These are phyloP conservation scores for Gymnoscelis rufifasciata DNA, from an alignment of 2,888 invertebrate genomes.

Conservation along the genomic window DNA sequence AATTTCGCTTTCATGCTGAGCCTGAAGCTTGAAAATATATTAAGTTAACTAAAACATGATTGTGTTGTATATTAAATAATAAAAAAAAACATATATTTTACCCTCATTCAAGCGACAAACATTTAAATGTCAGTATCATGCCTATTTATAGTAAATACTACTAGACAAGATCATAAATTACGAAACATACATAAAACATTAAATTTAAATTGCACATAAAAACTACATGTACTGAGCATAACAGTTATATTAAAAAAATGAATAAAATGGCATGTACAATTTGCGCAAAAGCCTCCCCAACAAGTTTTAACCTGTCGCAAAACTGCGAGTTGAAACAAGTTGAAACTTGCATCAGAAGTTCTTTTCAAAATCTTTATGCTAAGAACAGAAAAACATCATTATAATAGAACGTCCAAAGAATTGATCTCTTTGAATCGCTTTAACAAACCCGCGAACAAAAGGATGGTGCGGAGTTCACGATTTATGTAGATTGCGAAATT, in stretches of 20 bases:
- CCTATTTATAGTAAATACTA: too few species aligned
- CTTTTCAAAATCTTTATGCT: slow-evolving; percentile 29
- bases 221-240: neutral
- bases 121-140: too few species aligned
- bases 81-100: too few species aligned
- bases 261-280: slow-evolving; percentile 12
- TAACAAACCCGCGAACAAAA: slow-evolving; percentile 26
- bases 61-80: too few species aligned
- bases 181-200: too few species aligned
- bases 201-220: too few species aligned
- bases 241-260: slow-evolving; percentile 3
- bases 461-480: slow-evolving; percentile 33
- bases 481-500: slow-evolving; percentile 43
- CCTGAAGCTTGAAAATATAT: too few species aligned
- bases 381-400: slow-evolving; percentile 27
- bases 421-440: slow-evolving; percentile 17
- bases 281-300: slow-evolving; percentile 24
- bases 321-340: slow-evolving; percentile 41
- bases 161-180: too few species aligned
- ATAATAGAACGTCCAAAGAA: slow-evolving; percentile 26
- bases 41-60: too few species aligned
- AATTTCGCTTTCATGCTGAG: too few species aligned
- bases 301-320: slow-evolving; percentile 62
- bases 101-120: too few species aligned
- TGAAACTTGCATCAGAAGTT: slow-evolving; percentile 39